Evolutionary conservation across 2,888 invertebrate genomes (phyloP), one percentile per base, ranked within the genome.

Genomic region (Graphium colonna): DNA sequence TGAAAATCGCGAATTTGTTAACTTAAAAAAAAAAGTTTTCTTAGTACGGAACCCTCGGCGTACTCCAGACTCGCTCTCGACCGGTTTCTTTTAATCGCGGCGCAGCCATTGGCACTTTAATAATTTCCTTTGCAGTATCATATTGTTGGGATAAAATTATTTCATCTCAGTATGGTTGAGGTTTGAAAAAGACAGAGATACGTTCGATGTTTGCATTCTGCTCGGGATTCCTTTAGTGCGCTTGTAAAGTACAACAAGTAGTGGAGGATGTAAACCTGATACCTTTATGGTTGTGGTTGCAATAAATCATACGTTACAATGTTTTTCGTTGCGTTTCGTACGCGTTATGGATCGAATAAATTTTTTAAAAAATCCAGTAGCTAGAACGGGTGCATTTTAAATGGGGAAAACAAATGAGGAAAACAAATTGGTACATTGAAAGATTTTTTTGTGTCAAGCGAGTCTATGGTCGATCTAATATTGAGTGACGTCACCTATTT

Each of bases 71-170:
- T n/a, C n/a, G n/a, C n/a, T n/a, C n/a, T n/a, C n/a, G n/a, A n/a
- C n/a, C n/a, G n/a, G n/a, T 21, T 21, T 21, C 21, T 21, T 3
- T 21, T 5, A n/a, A n/a, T 21, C 21, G 21, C 21, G 5, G 21
- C 21, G 16, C 42, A 50, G 41, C 54, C 51, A 62, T 58, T 69
- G 78, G 76, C 61, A 75, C 71, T 78, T 75, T 75, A 79, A 79
- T 73, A 70, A 79, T 79, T 75, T 77, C 76, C 78, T 74, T 36
- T 69, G 62, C 52, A 48, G 69, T 65, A 63, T 61, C 61, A 63
- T 71, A 68, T 69, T 67, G 65, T 69, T 67, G 52, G 57, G 63
- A 68, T 71, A 71, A 63, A 69, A 71, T 69, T 61, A 69, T 69
- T 66, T 71, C 58, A 61, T 63, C 68, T 65, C 26, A 58, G 51